Percentiles rank a stretch among this genome's conserved stretches.
Conservation (phyloP, 2,888 invertebrate genomes). For the Lasiommata megera region DNA sequence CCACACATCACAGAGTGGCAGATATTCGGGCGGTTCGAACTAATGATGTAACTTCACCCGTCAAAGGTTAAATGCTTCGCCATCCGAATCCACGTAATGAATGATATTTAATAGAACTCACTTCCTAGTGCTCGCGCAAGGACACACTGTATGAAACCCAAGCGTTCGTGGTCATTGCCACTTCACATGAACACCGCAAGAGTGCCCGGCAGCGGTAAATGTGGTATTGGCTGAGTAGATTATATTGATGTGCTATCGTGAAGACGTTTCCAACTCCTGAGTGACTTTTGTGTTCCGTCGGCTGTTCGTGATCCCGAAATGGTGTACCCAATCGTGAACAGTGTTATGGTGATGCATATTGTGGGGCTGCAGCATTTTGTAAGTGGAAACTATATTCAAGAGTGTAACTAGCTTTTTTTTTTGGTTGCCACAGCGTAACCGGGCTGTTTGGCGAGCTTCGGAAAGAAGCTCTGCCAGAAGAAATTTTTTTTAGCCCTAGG, state of each 20-base stretch:
- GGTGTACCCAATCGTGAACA: conserved; percentile 47
- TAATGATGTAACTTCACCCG: conserved; percentile 1
- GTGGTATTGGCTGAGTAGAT: conserved; percentile 60
- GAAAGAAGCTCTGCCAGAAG: no score
- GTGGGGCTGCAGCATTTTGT: conserved; percentile 66
- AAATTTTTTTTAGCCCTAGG: no score
- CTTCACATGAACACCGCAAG: conserved; percentile 53
- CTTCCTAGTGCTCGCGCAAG: conserved; percentile 10
- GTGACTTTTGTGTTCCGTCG: conserved; percentile 3
- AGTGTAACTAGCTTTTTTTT: no score
- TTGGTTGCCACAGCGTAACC: no score
- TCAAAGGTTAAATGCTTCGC: conserved; percentile 16
- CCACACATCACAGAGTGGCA: no score
- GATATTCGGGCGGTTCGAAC: no score
- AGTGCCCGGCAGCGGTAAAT: conserved; percentile 43
- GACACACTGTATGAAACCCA: conserved; percentile 4
- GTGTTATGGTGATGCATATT: conserved; percentile 61
- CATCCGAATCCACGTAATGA: conserved; percentile 3
- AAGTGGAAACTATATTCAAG: conserved; percentile 43
- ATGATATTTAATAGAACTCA: conserved; percentile 2
- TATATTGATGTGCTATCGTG: background rate
- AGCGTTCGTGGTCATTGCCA: background rate
- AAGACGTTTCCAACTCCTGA: background rate
- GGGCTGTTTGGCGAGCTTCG: no score
- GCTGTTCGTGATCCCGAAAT: conserved; percentile 11